Base-by-base conservation (phyloP, 2,797 vertebrate species). In the Helicolenus hilgendorfi region DNA sequence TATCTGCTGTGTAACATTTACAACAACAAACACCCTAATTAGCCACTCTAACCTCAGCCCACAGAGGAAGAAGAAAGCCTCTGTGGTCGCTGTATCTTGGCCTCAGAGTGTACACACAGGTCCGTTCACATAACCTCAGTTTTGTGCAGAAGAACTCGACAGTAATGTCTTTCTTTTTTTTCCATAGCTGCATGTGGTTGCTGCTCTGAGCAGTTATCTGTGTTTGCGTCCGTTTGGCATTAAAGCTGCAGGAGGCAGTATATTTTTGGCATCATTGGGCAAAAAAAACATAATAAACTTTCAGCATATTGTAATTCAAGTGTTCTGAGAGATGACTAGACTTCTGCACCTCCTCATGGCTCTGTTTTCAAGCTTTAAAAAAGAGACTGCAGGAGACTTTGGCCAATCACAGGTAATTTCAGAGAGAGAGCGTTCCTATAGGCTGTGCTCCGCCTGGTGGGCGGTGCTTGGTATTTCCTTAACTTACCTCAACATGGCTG, bases 41-140 rank as follows among this genome's bases (percentile, higher is more conserved):
- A 93, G 64, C 87, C 79, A 72, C 76, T 38, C 24, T 77, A 89
- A 93, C 90, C 85, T 88, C 86, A 67, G 80, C 77, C 85, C 83
- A 31, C 56, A 71, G 82, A 85, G 82, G 85, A 83, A 72, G 81
- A 74, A 86, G 73, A 85, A 91, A 89, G 84, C 68, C 82, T 94
- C 86, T 90, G 94, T 83, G 90, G 93, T 95, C 45, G 72, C 65
- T 91, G 76, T 72, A 13, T 88, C 60, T 83, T 73, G 82, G 55
- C 88, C 85, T 63, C 84, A 68, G 72, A 69, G 70, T 76, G 79
- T 81, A 88, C 71, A 56, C 41, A 4, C 79, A 81, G 92, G 89
- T 93, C 91, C 41, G 70, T 95, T 96, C 95, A 96, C 96, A 96
- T 94, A 95, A 96, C 95, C 96, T 87, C 81, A 0, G 27, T 63